Evolutionary conservation across 2,797 vertebrate species (phyloP).

Genomic region (Microctenopoma steveboyesi): DNA sequence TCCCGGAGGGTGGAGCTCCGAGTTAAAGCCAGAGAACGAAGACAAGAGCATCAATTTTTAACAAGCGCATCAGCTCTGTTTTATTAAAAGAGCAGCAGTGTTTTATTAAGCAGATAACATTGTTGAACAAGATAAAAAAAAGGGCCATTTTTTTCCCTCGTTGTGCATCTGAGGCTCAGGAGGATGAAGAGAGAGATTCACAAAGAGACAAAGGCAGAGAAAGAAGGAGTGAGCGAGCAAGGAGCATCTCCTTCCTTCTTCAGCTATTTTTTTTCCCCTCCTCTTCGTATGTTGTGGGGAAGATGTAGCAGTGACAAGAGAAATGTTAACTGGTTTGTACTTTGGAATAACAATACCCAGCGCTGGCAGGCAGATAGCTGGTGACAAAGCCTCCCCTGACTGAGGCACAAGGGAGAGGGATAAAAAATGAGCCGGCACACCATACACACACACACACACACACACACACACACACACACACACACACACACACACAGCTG

Average conservation of each 20-base stretch:
- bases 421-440: conserved; percentile 60
- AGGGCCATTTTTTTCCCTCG: not conserved
- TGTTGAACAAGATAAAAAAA: conserved; percentile 43
- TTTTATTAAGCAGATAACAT: conserved; percentile 69
- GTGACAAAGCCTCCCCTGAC: conserved; percentile 75
- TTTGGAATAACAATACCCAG: conserved; percentile 74
- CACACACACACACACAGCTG: conserved; percentile 3
- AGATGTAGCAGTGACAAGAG: conserved; percentile 73
- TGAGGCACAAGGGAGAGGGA: conserved; percentile 49
- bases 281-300: conserved; percentile 11
- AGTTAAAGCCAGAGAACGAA: conserved; percentile 3
- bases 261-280: not conserved
- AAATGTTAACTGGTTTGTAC: conserved; percentile 76
- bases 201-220: conserved; percentile 15
- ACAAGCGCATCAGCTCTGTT: conserved; percentile 36
- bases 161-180: conserved; percentile 11
- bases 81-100: conserved; percentile 44
- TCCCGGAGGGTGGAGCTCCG: not conserved
- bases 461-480: not conserved
- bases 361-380: conserved; percentile 77
- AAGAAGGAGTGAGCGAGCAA: conserved; percentile 29
- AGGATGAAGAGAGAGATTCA: conserved; percentile 9
- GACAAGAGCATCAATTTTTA: conserved; percentile 32
- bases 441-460: conserved; percentile 25
- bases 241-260: conserved; percentile 23